Evolutionary conservation across 1,140 invertebrate species (phyloP).

Genomic region (Solenopsis invicta): DNA sequence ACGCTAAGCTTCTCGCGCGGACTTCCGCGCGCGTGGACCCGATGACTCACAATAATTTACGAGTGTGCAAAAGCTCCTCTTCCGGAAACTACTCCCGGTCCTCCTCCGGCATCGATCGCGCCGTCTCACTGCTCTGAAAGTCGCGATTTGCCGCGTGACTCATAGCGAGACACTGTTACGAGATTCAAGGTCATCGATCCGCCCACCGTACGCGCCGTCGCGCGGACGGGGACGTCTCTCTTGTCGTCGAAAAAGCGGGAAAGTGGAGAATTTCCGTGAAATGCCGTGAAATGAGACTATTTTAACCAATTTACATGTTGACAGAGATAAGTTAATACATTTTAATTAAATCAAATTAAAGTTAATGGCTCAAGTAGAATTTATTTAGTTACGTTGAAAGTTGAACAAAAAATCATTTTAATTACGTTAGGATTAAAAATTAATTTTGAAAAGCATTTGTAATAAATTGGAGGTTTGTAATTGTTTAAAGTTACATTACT

Average conservation of each 20-base stretch:
- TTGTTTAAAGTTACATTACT: too few relatives aligned
- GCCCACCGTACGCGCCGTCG: slow-evolving; percentile 58
- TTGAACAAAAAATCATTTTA: too few relatives aligned
- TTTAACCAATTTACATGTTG: background rate
- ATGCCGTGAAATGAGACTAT: background rate
- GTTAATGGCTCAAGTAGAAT: too few relatives aligned
- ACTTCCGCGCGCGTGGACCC: background rate
- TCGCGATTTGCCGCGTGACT: slow-evolving; percentile 68
- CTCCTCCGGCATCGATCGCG: slow-evolving; percentile 66
- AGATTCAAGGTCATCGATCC: slow-evolving; percentile 74
- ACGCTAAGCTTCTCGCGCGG: slow-evolving; percentile 29
- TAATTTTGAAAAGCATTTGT: too few relatives aligned
- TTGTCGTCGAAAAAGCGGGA: slow-evolving; percentile 11
- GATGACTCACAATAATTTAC: slow-evolving; percentile 64
- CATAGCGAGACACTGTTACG: slow-evolving; percentile 54
- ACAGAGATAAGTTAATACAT: too few relatives aligned
- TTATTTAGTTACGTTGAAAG: too few relatives aligned
- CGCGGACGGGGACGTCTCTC: background rate
- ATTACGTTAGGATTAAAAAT: too few relatives aligned
- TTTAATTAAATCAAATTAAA: too few relatives aligned
- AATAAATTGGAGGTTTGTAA: too few relatives aligned
- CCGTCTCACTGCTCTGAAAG: slow-evolving; percentile 65
- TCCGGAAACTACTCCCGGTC: slow-evolving; percentile 53
- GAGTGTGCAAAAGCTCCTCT: slow-evolving; percentile 45
- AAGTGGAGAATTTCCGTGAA: background rate